phyloP scores from a whole-genome alignment of 2,888 invertebrate species.

The Noctua janthe region DNA sequence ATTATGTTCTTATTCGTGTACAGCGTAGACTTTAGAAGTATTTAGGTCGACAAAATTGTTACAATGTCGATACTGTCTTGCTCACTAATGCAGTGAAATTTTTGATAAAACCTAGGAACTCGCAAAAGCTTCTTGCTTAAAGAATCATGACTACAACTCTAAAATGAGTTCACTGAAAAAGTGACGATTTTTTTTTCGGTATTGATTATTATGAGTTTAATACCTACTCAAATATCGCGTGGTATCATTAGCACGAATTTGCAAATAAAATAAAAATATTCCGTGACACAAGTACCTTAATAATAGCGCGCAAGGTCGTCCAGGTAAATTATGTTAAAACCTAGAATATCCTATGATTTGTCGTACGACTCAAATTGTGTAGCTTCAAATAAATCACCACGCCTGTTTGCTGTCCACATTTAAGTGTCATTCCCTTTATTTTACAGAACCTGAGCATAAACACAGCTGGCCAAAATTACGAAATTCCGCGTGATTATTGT shows the following conservation, averaged over 20 bases:
- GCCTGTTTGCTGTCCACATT: constrained; percentile 26
- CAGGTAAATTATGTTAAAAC: constrained; percentile 55
- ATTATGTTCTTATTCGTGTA: constrained; percentile 45
- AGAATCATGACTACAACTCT: too few relatives aligned
- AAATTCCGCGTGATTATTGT: not conserved
- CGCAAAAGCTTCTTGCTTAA: not conserved
- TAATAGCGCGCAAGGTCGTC: constrained; percentile 66
- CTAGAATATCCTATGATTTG: constrained; percentile 58
- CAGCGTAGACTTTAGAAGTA: constrained; percentile 34
- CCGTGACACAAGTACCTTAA: constrained; percentile 60
- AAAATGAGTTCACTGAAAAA: not conserved
- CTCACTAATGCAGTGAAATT: constrained; percentile 3
- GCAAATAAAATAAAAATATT: constrained; percentile 62
- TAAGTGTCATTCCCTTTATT: constrained; percentile 19
- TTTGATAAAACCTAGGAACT: not conserved
- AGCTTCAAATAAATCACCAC: constrained; percentile 35
- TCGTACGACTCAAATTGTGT: constrained; percentile 17
- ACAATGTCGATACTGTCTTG: constrained; percentile 15
- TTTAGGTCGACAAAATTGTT: constrained; percentile 49
- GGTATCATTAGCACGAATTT: constrained; percentile 65
- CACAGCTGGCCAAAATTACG: not conserved
- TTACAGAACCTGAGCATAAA: not conserved
- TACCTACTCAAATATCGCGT: constrained; percentile 45
- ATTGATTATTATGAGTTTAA: constrained; percentile 12
- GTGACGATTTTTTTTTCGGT: not conserved